Evolutionary conservation across 1,140 invertebrate genomes (phyloP), one percentile per base, ranked within the genome.

Genomic region (Drosophila fuyamai): DNA sequence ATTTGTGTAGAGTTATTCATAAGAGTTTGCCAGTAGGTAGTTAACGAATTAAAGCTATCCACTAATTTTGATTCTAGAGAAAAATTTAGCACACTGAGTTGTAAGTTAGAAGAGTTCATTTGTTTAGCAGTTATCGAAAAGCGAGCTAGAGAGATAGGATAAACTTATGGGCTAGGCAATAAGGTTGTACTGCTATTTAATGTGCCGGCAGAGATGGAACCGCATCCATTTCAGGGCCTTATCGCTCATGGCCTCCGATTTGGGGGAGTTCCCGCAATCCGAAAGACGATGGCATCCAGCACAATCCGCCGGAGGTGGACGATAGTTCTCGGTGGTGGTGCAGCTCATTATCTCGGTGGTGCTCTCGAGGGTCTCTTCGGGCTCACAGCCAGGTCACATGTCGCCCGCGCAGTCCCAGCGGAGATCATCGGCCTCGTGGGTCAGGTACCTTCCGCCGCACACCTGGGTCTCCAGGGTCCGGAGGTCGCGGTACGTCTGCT

Each of bases 401-500:
- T 92, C 91, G 70, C 92, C 92, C 14, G 92, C 92, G 32, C 92
- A 92, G 58, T 96, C 95, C 98, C 98, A 99, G 54, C 98, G 95
- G 18, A 95, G 95, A 93, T 99, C 98, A 92, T 99, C 98, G 13
- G 97, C 98, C 93, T 98, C 97, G 90, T 99, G 98, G 35, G 98
- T 99, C 66, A 99, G 94, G 93, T 99, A 99, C 29, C 98, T 95
- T 71, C 94, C 95, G 36, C 81, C 77, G 38, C 96, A 96, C 10
- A 99, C 96, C 91, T 96, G 94, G 14, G 93, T 93, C 93, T 99
- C 99, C 40, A 99, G 94, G 80, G 96, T 95, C 43, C 98, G 94
- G 59, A 99, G 93, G 93, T 99, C 98, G 79, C 95, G 96, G 97
- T 98, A 99, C 0, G 98, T 98, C 93, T 98, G 95, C 93, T 97